phyloP scores from a whole-genome alignment of 2,797 vertebrate species.

The Phrynocephalus forsythii region DNA sequence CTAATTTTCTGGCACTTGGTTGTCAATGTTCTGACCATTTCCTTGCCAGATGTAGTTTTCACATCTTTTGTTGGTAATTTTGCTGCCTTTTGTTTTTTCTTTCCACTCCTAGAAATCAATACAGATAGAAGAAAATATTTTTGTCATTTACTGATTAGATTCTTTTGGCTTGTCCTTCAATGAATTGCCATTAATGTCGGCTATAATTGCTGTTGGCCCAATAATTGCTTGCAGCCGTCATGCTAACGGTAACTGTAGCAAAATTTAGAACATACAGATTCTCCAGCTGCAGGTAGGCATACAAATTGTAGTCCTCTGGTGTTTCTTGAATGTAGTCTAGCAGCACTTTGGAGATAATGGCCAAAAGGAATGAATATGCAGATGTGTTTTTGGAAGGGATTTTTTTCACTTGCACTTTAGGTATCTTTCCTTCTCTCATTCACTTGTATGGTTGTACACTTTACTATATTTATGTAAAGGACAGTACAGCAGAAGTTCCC shows the following conservation, averaged over 20 bases:
- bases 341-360: background rate
- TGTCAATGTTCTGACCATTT: background rate
- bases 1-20: background rate
- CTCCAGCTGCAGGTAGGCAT: background rate
- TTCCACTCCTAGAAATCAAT: background rate
- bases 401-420: background rate
- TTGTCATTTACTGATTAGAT: background rate
- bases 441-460: background rate
- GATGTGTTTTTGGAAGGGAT: background rate
- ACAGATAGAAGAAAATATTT: too few species aligned
- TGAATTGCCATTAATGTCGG: background rate
- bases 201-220: rapidly evolving
- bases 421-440: background rate
- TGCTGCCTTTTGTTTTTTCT: background rate
- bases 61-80: background rate
- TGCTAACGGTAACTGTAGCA: background rate
- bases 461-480: background rate
- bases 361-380: background rate
- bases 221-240: background rate
- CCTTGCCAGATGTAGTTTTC: background rate
- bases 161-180: background rate
- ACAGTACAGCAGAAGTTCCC: background rate
- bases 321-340: background rate
- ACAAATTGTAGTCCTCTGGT: background rate
- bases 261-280: background rate